Conservation (phyloP, 2,888 invertebrate genomes). For the Andrena praecox region DNA sequence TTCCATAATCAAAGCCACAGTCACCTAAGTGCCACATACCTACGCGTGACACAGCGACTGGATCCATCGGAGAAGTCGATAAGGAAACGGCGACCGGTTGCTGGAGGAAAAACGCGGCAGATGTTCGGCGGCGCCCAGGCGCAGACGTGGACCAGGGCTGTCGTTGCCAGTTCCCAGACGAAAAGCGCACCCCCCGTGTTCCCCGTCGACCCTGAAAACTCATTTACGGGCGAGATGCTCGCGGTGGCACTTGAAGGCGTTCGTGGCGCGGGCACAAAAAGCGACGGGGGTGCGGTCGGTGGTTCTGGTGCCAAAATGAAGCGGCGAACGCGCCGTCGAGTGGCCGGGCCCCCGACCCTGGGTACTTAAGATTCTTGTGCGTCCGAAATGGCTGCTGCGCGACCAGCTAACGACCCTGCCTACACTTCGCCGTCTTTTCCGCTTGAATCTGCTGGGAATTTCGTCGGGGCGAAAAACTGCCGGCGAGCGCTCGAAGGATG, state of each 20-base stretch:
- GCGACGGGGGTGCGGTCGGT: conserved; percentile 32
- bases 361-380: conserved; percentile 57
- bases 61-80: background rate
- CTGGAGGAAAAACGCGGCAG: conserved; percentile 13
- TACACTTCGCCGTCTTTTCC: conserved; percentile 1
- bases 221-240: conserved; percentile 55
- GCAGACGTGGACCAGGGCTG: conserved; percentile 16
- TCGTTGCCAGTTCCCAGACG: conserved; percentile 31
- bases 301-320: conserved; percentile 59
- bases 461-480: conserved; percentile 13
- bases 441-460: conserved; percentile 30
- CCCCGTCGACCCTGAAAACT: conserved; percentile 34
- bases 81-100: conserved; percentile 4
- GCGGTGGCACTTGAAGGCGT: conserved; percentile 45
- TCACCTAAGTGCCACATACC: too few species aligned
- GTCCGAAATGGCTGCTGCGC: conserved; percentile 45
- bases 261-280: conserved; percentile 48
- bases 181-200: conserved; percentile 26
- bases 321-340: conserved; percentile 43
- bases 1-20: too few species aligned
- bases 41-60: background rate
- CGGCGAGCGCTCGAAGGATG: background rate
- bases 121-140: conserved; percentile 13
- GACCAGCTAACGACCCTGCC: conserved; percentile 36
- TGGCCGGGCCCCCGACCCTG: conserved; percentile 37